phyloP scores from a whole-genome alignment of 2,888 invertebrate genomes.

The Phragmatobia fuliginosa region DNA sequence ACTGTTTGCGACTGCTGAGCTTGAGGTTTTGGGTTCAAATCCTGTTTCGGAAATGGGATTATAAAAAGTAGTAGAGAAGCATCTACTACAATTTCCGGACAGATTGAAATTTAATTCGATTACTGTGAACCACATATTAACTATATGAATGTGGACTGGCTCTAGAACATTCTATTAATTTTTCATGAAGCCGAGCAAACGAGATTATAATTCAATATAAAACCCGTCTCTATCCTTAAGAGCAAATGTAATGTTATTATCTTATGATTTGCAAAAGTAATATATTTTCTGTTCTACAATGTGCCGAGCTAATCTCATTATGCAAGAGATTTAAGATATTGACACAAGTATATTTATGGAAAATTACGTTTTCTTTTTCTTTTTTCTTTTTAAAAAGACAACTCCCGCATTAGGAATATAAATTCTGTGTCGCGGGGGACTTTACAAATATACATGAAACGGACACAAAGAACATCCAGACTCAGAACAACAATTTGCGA shows the following conservation, averaged over 20 bases:
- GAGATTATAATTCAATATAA: neutral
- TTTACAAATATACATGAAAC: too few species aligned
- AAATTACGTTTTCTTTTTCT: too few species aligned
- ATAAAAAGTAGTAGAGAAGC: neutral
- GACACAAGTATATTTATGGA: neutral
- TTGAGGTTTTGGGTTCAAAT: too few species aligned
- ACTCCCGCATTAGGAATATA: too few species aligned
- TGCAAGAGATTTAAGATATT: neutral
- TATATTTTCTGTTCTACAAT: neutral
- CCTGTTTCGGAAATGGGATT: too few species aligned
- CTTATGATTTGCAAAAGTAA: neutral
- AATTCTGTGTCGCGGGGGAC: too few species aligned
- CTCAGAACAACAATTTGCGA: too few species aligned
- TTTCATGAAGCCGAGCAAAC: neutral
- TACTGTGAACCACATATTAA: neutral
- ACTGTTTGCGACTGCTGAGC: too few species aligned
- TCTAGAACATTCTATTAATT: neutral
- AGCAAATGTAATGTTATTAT: constrained; percentile 1
- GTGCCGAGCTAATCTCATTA: neutral
- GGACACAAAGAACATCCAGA: too few species aligned
- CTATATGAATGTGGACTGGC: neutral
- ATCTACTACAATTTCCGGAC: neutral
- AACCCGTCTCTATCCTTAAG: neutral
- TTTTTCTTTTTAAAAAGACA: too few species aligned
- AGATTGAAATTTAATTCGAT: neutral